Percentiles rank a stretch among this genome's conserved stretches.
These are phyloP conservation scores for Lithophane leautieri DNA, from an alignment of 2,888 invertebrate genomes.

Conservation along the genomic window DNA sequence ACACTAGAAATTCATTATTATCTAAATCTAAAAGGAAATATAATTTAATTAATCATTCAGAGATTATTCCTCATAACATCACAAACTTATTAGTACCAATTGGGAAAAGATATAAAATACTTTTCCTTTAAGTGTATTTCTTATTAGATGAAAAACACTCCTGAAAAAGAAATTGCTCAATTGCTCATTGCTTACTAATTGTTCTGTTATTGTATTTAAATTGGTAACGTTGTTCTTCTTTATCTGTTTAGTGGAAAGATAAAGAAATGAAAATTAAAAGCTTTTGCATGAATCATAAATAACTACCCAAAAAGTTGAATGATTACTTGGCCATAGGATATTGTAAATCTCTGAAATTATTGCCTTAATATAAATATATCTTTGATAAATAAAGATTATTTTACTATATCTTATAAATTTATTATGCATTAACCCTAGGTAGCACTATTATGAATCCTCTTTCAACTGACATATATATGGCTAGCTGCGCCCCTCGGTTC, in stretches of 20 bases:
- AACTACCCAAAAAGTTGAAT: constrained; percentile 17
- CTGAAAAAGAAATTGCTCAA: too few species aligned
- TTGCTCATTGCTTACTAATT: neutral
- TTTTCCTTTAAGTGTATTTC: neutral
- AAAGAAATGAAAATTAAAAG: neutral
- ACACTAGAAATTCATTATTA: neutral
- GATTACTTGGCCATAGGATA: neutral
- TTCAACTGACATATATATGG: too few species aligned
- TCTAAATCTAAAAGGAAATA: neutral
- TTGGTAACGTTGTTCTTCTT: neutral
- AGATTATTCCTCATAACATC: neutral
- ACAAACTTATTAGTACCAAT: neutral
- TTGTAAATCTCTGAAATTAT: constrained; percentile 7
- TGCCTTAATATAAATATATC: constrained; percentile 16
- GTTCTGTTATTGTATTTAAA: neutral
- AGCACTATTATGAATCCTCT: neutral
- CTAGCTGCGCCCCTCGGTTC: too few species aligned
- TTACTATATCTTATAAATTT: neutral
- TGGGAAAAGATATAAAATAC: neutral
- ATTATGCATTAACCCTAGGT: neutral
- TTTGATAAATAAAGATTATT: constrained; percentile 15
- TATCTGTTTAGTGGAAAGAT: neutral
- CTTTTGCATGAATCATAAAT: neutral
- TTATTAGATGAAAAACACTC: neutral
- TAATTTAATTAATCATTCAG: neutral